Evolutionary conservation across 2,113 vertebrate genomes (phyloP), one percentile per base, ranked within the genome.

Genomic region (Tetrax tetrax): DNA sequence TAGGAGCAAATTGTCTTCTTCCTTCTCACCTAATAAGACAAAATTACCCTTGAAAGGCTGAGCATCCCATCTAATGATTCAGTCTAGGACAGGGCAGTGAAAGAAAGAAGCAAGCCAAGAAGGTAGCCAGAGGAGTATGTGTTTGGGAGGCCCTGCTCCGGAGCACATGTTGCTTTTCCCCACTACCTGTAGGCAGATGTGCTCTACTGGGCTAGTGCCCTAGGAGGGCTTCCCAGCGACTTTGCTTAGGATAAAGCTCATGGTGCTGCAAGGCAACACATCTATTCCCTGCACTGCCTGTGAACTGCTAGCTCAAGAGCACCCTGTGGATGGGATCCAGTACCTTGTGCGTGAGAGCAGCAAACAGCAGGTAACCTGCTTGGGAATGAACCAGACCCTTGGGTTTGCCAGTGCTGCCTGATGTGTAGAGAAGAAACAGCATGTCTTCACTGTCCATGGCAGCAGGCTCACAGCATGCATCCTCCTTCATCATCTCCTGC

Each of bases 361-460:
- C 95, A 43, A 98, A 98, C 38, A 98, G 97, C 97, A 98, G 95
- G 88, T 98, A 98, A 51, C 98, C 98, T 63, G 98, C 98, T 79
- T 98, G 98, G 21, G 98, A 98, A 93, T 98, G 98, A 57, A 98
- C 98, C 24, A 98, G 95, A 31, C 98, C 98, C 95, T 98, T 98
- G 76, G 98, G 98, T 89, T 98, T 98, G 85, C 98, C 98, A 1
- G 98, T 98, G 91, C 98, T 98, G 96, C 98, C 98, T 12, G 98
- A 98, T 3, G 98, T 98, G 64, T 98, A 98, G 25, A 99, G 98
- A 78, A 98, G 96, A 90, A 98, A 98, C 90, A 98, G 63, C 59
- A 97, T 72, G 31, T 98, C 98, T 88, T 98, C 98, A 4, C 98
- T 98, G 96, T 98, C 96, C 98, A 98, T 98, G 84, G 83, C 90